A percentile compares a stretch with the other conserved stretches of the same genome.
These are phyloP conservation scores for Drosophila merina DNA, from an alignment of 2,888 invertebrate species.

Conservation along the genomic window DNA sequence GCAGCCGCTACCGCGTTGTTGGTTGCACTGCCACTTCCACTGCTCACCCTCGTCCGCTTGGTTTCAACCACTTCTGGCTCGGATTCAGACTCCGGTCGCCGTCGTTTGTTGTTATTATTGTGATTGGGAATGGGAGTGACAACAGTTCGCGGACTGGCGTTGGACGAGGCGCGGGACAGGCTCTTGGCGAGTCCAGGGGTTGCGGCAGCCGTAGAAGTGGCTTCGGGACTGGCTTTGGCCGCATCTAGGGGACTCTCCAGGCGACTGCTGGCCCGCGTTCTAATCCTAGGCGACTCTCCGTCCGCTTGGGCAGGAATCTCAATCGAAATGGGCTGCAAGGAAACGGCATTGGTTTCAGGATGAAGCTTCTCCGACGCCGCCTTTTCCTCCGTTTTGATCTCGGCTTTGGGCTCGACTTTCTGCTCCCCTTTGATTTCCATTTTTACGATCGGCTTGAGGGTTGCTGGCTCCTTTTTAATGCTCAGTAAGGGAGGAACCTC, in stretches of 20 bases:
- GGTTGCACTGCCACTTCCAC: slow-evolving; percentile 81
- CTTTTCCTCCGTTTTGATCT: slow-evolving; percentile 30
- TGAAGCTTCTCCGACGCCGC: slow-evolving; percentile 27
- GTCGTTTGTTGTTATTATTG: slow-evolving; percentile 85
- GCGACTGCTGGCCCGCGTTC: slow-evolving; percentile 89
- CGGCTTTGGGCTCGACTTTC: slow-evolving; percentile 31
- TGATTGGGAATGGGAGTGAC: slow-evolving; percentile 56
- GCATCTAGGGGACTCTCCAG: slow-evolving; percentile 87
- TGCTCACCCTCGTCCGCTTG: slow-evolving; percentile 75
- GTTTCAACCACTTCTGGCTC: slow-evolving; percentile 81
- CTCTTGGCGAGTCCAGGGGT: slow-evolving; percentile 47
- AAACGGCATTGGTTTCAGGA: slow-evolving; percentile 32
- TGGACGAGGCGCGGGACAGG: slow-evolving; percentile 59
- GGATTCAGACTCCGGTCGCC: slow-evolving; percentile 90
- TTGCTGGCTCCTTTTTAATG: slow-evolving; percentile 44
- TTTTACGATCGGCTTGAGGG: slow-evolving; percentile 23
- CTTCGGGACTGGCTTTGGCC: slow-evolving; percentile 74
- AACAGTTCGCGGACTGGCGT: slow-evolving; percentile 71
- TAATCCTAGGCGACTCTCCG: slow-evolving; percentile 85
- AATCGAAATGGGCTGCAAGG: slow-evolving; percentile 90
- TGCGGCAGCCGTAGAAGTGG: slow-evolving; percentile 15
- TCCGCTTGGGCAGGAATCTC: slow-evolving; percentile 89
- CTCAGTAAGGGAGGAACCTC: slow-evolving; percentile 44
- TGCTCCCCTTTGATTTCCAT: slow-evolving; percentile 35
- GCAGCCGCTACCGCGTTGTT: slow-evolving; percentile 13